phyloP scores from a whole-genome alignment of 2,888 invertebrate species.

The Serrognathus titanus region DNA sequence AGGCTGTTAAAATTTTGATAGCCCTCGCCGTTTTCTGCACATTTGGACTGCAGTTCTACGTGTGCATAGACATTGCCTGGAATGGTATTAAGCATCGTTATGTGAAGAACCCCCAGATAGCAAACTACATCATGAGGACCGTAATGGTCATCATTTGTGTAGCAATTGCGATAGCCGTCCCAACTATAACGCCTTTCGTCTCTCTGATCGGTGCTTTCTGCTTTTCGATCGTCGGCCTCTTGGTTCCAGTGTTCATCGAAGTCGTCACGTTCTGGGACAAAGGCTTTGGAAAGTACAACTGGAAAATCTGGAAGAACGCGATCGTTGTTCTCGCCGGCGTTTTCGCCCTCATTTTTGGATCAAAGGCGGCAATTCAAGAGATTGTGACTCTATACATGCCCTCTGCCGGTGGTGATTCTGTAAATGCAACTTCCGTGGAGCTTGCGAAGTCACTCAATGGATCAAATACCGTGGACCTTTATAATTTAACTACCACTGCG shows the following conservation, averaged over 20 bases:
- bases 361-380: constrained; percentile 61
- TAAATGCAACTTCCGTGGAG: too few relatives aligned
- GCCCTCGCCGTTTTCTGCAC: constrained; percentile 90
- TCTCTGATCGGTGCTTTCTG: constrained; percentile 91
- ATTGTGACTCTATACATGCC: constrained; percentile 50
- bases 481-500: too few relatives aligned
- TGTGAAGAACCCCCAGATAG: constrained; percentile 59
- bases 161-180: constrained; percentile 78
- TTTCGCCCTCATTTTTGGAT: constrained; percentile 79
- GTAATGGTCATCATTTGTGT: constrained; percentile 67
- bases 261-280: constrained; percentile 81
- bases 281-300: constrained; percentile 70
- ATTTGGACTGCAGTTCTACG: constrained; percentile 95
- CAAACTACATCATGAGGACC: constrained; percentile 73
- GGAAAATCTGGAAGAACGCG: constrained; percentile 72
- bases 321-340: constrained; percentile 73
- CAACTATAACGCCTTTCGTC: constrained; percentile 85
- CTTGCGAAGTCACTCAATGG: too few relatives aligned
- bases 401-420: not conserved
- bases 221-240: constrained; percentile 85
- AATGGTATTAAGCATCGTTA: constrained; percentile 68
- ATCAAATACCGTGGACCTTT: too few relatives aligned
- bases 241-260: constrained; percentile 84
- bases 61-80: constrained; percentile 92
- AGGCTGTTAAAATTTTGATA: constrained; percentile 82